phyloP scores from a whole-genome alignment of 2,888 invertebrate species.

The Eupeodes latifasciatus region DNA sequence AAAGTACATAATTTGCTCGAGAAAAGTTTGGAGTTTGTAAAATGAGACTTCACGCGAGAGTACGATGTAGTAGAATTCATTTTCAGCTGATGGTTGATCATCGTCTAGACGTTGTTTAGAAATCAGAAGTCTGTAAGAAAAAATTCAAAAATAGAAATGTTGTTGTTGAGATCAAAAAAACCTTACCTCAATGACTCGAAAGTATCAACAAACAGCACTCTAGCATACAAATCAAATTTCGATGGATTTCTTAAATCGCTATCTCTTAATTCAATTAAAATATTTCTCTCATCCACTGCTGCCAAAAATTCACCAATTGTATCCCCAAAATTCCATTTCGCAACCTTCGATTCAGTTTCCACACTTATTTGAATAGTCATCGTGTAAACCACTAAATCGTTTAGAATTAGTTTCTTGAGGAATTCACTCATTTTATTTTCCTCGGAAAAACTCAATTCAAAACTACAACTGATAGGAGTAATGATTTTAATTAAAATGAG shows the following conservation, averaged over 20 bases:
- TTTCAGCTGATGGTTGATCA: slow-evolving; percentile 1
- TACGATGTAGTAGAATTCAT: slow-evolving; percentile 13
- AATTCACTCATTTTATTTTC: slow-evolving; percentile 17
- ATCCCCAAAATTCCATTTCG: slow-evolving; percentile 14
- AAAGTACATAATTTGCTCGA: not conserved
- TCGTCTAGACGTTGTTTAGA: not conserved
- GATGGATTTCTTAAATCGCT: not conserved
- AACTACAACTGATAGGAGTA: not conserved
- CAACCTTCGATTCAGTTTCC: not conserved
- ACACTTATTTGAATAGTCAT: slow-evolving; percentile 24
- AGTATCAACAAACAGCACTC: slow-evolving; percentile 11
- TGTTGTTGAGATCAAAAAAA: too few species aligned
- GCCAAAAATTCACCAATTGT: not conserved
- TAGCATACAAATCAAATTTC: not conserved
- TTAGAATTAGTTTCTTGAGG: not conserved
- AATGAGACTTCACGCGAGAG: not conserved
- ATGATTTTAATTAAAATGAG: not conserved
- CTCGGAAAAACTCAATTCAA: not conserved
- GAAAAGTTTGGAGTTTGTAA: not conserved
- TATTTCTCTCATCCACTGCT: not conserved
- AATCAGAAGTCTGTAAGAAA: not conserved
- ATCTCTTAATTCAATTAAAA: not conserved
- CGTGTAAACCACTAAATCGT: not conserved
- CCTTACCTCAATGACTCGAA: slow-evolving; percentile 18
- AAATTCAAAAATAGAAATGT: too few species aligned